A percentile compares a stretch with the other conserved stretches of the same genome.
Conservation (phyloP, 2,113 vertebrate species). For the Isichthys henryi region DNA sequence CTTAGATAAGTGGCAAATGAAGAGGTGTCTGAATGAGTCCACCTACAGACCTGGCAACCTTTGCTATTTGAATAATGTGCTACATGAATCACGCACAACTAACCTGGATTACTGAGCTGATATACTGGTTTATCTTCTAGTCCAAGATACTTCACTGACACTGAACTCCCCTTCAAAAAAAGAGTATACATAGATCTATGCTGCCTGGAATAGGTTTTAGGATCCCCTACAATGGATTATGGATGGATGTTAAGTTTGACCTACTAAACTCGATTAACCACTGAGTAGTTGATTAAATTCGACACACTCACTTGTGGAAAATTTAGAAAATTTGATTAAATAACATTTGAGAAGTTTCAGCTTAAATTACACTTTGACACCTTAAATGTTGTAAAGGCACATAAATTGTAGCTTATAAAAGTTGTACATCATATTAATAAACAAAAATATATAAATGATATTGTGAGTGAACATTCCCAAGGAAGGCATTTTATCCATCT, state of each 20-base stretch:
- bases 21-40: slow-evolving; percentile 35
- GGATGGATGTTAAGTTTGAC: neutral
- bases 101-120: slow-evolving; percentile 48
- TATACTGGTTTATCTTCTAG: slow-evolving; percentile 24
- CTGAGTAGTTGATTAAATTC: neutral
- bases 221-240: neutral
- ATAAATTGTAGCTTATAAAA: neutral
- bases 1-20: slow-evolving; percentile 50
- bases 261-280: neutral
- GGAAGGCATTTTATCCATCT: neutral
- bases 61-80: slow-evolving; percentile 49
- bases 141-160: neutral
- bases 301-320: neutral
- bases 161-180: neutral
- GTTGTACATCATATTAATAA: neutral
- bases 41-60: slow-evolving; percentile 37
- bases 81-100: slow-evolving; percentile 55
- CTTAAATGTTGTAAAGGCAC: neutral
- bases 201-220: neutral
- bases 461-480: neutral
- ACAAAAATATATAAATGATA: neutral
- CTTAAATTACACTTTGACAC: neutral
- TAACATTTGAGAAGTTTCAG: neutral
- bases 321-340: neutral
- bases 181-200: neutral